These are phyloP conservation scores for Limenitis camilla DNA, from an alignment of 2,888 invertebrate genomes.

Conservation along the genomic window DNA sequence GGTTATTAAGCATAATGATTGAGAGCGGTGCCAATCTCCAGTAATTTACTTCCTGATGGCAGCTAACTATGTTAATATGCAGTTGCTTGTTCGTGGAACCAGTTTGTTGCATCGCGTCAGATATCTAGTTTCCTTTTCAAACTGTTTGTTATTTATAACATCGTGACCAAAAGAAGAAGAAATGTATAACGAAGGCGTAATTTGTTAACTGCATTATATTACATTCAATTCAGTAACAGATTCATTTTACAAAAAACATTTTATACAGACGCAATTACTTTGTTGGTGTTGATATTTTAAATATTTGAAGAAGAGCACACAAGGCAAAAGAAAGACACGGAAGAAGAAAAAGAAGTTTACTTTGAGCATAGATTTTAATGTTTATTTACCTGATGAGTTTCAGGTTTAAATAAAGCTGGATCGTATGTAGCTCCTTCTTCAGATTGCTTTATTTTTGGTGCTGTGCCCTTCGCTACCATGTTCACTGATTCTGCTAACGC, in stretches of 20 bases:
- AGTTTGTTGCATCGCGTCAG: conserved; percentile 1
- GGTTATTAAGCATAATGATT: background rate
- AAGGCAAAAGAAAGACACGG: too few species aligned
- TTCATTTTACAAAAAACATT: too few species aligned
- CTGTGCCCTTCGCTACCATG: conserved; percentile 86
- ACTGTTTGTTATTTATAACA: background rate
- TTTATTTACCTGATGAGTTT: conserved; percentile 79
- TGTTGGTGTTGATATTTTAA: too few species aligned
- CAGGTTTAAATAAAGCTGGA: conserved; percentile 89
- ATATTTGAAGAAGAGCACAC: too few species aligned
- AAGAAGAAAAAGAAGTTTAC: too few species aligned
- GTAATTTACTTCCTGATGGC: background rate
- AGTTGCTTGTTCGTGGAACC: conserved; percentile 1
- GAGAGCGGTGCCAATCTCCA: background rate
- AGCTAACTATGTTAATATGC: conserved; percentile 1
- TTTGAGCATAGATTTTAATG: too few species aligned
- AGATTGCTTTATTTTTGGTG: conserved; percentile 85
- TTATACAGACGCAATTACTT: too few species aligned
- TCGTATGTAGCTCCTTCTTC: conserved; percentile 95
- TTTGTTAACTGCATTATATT: too few species aligned
- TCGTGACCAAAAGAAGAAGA: background rate
- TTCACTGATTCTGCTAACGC: conserved; percentile 88
- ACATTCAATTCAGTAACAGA: too few species aligned
- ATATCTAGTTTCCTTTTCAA: conserved; percentile 6
- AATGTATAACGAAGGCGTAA: background rate